Percentiles rank a stretch among this genome's conserved stretches.
Conservation (phyloP, 2,888 invertebrate species). For the Bembecia ichneumoniformis region DNA sequence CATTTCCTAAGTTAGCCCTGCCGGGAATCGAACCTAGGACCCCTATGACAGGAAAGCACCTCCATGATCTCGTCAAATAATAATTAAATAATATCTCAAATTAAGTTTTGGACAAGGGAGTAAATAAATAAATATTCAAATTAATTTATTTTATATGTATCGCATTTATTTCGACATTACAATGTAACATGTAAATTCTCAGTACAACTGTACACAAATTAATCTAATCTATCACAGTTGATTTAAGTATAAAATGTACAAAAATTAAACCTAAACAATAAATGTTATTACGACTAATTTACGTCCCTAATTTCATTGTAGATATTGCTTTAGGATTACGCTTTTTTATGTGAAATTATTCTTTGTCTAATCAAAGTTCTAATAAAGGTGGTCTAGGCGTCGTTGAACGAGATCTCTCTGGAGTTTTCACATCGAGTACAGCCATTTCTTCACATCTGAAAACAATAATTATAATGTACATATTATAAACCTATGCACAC, state of each 20-base stretch:
- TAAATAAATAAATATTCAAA: no score
- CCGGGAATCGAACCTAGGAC: no score
- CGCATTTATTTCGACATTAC: no score
- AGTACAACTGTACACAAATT: background rate
- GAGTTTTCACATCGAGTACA: slow-evolving; percentile 42
- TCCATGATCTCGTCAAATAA: no score
- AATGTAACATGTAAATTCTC: no score
- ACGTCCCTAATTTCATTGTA: background rate
- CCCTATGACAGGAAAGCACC: no score
- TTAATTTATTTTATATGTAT: no score
- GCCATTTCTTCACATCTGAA: slow-evolving; percentile 66
- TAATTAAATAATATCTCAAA: no score
- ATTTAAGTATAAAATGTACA: slow-evolving; percentile 38
- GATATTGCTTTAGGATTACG: background rate
- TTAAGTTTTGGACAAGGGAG: no score
- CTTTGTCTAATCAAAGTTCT: slow-evolving; percentile 35
- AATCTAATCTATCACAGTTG: slow-evolving; percentile 64
- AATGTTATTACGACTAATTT: background rate
- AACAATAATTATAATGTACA: slow-evolving; percentile 10
- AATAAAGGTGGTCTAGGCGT: slow-evolving; percentile 54
- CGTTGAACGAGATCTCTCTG: slow-evolving; percentile 44
- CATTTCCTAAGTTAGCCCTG: no score
- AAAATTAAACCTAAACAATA: slow-evolving; percentile 22
- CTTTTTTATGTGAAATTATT: background rate
- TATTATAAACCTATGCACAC: background rate